Base-by-base conservation (phyloP, 2,113 vertebrate genomes). In the Myiagra hebetior region DNA sequence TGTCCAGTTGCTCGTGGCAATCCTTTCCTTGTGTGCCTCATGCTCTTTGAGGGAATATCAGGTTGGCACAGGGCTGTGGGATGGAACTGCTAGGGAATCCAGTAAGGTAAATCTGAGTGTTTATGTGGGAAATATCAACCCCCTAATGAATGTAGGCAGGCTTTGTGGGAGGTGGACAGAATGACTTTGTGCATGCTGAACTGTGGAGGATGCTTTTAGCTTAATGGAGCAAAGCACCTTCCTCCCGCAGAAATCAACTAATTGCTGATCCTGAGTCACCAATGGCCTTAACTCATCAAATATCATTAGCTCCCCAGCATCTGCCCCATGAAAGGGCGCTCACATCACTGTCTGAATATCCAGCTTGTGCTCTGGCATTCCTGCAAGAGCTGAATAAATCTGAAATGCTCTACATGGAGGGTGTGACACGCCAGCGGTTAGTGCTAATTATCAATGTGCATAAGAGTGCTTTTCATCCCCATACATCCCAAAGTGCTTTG, bases 161-260 rank as follows among this genome's bases (percentile, higher is more conserved):
- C 84, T 83, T 69, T 87, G 70, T 56, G 83, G 65, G 47, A 93
- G 90, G 22, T 64, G 87, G 85, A 33, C 90, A 41, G 88, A 26
- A 70, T 80, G 75, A 78, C 85, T 95, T 70, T 64, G 73, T 89
- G 80, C 74, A 5, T 13, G 26, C 88, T 78, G 76, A 87, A 64
- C 86, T 68, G 60, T 68, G 69, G 86, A 93, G 95, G 76, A 94
- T 97, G 96, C 96, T 96, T 97, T 97, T 97, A 97, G 96, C 93
- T 93, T 97, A 97, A 97, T 97, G 96, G 92, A 96, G 92, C 96
- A 94, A 89, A 96, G 93, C 95, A 92, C 93, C 92, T 92, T 96
- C 96, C 96, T 96, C 93, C 91, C 13, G 5, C 91, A 96, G 92
- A 96, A 94, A 97, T 95, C 93, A 96, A 44, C 89, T 96, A 94